Evolutionary conservation across 1,140 invertebrate genomes (phyloP), one percentile per base, ranked within the genome.

Genomic region (Druon quercuslanigerum): DNA sequence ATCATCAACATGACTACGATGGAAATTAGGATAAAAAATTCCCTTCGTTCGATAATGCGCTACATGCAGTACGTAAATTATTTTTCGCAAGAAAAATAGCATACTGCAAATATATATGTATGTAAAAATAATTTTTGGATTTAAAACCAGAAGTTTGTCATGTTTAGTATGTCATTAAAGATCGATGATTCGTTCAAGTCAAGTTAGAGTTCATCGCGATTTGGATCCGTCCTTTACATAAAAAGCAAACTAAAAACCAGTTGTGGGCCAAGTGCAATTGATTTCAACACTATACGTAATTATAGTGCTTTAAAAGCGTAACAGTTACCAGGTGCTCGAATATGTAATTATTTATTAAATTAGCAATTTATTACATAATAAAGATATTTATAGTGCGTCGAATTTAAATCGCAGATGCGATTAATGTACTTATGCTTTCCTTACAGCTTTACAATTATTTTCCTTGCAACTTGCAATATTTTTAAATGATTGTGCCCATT

Each of bases 1-100:
- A 90, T 84, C 89, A 90, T 72, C 79, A 85, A 33, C 57, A 66
- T 73, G 88, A 90, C 51, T 90, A 90, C 78, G 90, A 91, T 80
- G 87, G 85, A 74, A 87, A 87, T 79, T 86, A 83, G 74, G 54
- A 17, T 54, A 50, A 70, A 19, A 54, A 52, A 14, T 66, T 70
- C 46, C 6, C 40, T 66, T 40, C 13, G 75, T 76, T 78, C 54
- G 73, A 50, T 50, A 73, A 25, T 40, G 25, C 14, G 57, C 57
- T 60, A 20, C 20, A 14, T 60, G 20, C 20, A 9, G 46, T 33
- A 66, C 40, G 40, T 11, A 66, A 76, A 72, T 77, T 80, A 77
- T 79, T 79, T 79, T 33, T 6, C 4, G 40, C 16, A 40, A 46
- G 6, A 6, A 60, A 33, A 16, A 33, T 66, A 46, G 60, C 60